Evolutionary conservation across 2,797 vertebrate genomes (phyloP), one percentile per base, ranked within the genome.

Genomic region (Pelobates cultripes): DNA sequence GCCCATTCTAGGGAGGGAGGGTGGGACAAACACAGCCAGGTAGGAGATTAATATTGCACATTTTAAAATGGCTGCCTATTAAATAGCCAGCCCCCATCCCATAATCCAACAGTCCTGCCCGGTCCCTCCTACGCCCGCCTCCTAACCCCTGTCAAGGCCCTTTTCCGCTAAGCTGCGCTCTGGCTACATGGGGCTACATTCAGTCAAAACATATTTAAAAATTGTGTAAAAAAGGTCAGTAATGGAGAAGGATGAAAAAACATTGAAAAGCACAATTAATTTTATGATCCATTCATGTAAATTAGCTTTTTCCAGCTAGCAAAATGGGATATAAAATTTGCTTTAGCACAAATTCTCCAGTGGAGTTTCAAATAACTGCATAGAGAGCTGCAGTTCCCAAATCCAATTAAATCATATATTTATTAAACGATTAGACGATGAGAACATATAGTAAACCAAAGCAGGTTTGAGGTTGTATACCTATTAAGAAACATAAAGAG

Each of bases 321-420:
- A 80, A 75, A 69, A 73, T 60, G 71, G 73, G 63, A 80, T 75
- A 61, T 75, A 63, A 81, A 81, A 81, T 81, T 75, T 42, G 45
- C 66, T 75, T 63, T 64, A 81, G 70, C 79, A 75, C 43, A 81
- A 70, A 81, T 71, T 81, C 79, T 81, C 79, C 4, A 64, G 73
- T 81, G 79, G 68, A 75, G 66, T 76, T 72, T 75, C 66, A 51
- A 63, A 67, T 81, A 70, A 81, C 73, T n/a, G 67, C 66, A 81
- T 73, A 64, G 28, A 64, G 3, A 81, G 79, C 64, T 8, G 40
- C 73, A 43, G 63, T 81, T 70, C 73, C 70, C 79, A 75, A 81
- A 81, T 81, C 79, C 73, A 81, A 81, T 81, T 75, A 81, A 81
- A 75, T 81, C 79, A 75, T 75, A 75, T 70, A 81, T 81, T 81